Evolutionary conservation across 92 coral and sea anemone genomes (phyloP).

Genomic region (Plumapathes pennacea): DNA sequence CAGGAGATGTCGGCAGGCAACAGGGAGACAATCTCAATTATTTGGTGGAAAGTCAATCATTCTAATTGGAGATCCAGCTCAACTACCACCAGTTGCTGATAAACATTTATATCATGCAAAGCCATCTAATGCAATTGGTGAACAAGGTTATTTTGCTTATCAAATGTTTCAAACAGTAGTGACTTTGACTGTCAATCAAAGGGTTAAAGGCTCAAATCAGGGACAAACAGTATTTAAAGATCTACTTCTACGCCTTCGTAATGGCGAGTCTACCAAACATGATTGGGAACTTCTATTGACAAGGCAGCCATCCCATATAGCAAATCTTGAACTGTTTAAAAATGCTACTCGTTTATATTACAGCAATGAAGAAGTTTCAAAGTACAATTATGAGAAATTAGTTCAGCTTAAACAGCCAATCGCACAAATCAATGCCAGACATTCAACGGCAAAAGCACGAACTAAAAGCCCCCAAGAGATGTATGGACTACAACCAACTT

Average conservation of each 20-base stretch:
- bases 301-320: constrained; percentile 40
- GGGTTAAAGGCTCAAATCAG: constrained; percentile 26
- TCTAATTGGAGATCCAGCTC: constrained; percentile 48
- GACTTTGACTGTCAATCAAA: constrained; percentile 20
- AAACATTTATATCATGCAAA: constrained; percentile 44
- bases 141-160: constrained; percentile 40
- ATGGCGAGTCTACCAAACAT: constrained; percentile 17
- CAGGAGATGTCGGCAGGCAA: constrained; percentile 33
- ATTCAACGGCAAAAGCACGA: constrained; percentile 24
- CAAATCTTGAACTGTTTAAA: constrained; percentile 16
- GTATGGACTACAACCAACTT: constrained; percentile 46
- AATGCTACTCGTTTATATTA: constrained; percentile 27
- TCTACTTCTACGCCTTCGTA: constrained; percentile 19
- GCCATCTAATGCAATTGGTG: constrained; percentile 28
- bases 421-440: constrained; percentile 53
- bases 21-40: constrained; percentile 19
- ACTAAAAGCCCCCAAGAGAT: constrained; percentile 50
- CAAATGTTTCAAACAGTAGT: constrained; percentile 34
- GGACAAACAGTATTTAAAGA: constrained; percentile 34
- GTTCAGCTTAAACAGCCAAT: constrained; percentile 31
- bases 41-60: constrained; percentile 42
- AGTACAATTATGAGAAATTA: constrained; percentile 26
- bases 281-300: constrained; percentile 56
- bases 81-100: constrained; percentile 47
- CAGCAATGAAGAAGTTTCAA: constrained; percentile 59